Base-by-base conservation (phyloP, 2,113 vertebrate species). In the Dendrocopos noguchii region DNA sequence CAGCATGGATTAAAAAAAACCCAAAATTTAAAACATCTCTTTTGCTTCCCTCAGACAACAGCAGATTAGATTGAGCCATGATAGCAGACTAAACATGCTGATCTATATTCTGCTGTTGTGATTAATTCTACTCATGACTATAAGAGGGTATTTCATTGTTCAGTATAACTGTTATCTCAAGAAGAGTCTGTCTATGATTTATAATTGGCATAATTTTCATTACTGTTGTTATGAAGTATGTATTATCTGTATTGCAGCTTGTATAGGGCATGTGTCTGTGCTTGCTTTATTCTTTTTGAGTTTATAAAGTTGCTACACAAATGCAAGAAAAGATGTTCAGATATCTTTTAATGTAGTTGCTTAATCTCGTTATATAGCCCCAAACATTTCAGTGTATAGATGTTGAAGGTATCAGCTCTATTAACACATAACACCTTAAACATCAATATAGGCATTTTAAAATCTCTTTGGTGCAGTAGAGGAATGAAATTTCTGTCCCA, bases 221-320 rank as follows among this genome's bases (percentile, higher is more conserved):
- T 93, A 83, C 70, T 96, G 85, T 95, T 96, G 90, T 96, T 96
- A 96, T 12, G 1, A 91, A 94, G 90, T 73, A 66, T 95, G 85
- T 93, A 90, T 53, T 95, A 91, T 96, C 94, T 96, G 93, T 96
- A 96, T 83, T 86, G 91, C 93, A 94, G 93, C 94, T 95, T 96
- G 95, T 96, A 78, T 90, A 95, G 96, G 94, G 90, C 91, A 94
- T 95, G 76, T 95, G 82, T 92, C 96, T 96, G 84, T 95, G 95
- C 94, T 96, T 94, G 91, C 87, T 93, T 96, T 94, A 89, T 72
- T 80, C 92, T 55, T 90, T 94, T 33, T 50, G 68, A 94, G 91
- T 95, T 93, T 85, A 92, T 95, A 83, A 93, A 94, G n/a, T 94
- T 87, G 83, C 94, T 96, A 93, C 55, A 84, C 76, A 63, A 95